Evolutionary conservation across 2,113 vertebrate genomes (phyloP).

Genomic region (Capreolus pygargus): DNA sequence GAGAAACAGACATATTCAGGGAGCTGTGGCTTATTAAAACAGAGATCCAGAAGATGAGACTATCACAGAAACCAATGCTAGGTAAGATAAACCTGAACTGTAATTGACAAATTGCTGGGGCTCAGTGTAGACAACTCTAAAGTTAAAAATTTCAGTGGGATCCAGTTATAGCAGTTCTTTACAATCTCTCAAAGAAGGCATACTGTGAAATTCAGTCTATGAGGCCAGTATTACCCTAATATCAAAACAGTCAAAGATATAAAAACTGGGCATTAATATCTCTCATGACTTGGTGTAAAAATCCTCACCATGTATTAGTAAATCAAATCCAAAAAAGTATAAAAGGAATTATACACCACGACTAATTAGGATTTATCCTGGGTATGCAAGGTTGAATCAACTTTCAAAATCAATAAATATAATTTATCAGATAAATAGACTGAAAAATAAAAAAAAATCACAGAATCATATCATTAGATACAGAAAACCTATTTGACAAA

Average conservation of each 20-base stretch:
- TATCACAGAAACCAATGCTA: neutral
- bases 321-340: neutral
- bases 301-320: neutral
- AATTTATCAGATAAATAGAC: neutral
- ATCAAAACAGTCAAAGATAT: neutral
- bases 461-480: neutral
- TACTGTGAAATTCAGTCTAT: neutral
- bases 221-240: neutral
- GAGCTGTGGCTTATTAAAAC: neutral
- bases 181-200: neutral
- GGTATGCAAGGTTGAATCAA: neutral
- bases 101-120: neutral
- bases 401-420: neutral
- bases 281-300: neutral
- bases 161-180: neutral
- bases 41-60: neutral
- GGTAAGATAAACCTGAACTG: neutral
- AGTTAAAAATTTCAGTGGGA: neutral
- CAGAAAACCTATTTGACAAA: neutral
- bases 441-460: neutral
- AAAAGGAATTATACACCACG: neutral
- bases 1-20: neutral
- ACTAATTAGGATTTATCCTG: neutral
- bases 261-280: neutral
- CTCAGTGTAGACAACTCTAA: neutral